Percentiles rank a stretch among this genome's conserved stretches.
phyloP scores from a whole-genome alignment of 2,797 vertebrate species.

The Passerculus sandwichensis region DNA sequence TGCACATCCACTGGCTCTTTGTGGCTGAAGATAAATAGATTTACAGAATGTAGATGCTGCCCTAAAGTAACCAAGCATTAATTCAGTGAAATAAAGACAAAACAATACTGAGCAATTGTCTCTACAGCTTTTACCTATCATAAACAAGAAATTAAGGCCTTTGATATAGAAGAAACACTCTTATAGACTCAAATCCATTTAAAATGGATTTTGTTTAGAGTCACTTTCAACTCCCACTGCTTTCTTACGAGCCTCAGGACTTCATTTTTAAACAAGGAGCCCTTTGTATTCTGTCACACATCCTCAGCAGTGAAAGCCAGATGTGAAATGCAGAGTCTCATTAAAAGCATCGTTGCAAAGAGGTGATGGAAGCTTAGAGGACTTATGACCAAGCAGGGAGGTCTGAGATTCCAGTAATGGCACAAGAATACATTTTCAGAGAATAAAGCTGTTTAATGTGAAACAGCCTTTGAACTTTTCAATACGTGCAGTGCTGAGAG shows the following conservation, averaged over 20 bases:
- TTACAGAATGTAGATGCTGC: neutral
- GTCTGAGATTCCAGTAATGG: constrained; percentile 54
- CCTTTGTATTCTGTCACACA: constrained; percentile 69
- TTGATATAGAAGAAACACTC: constrained; percentile 53
- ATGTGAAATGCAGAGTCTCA: constrained; percentile 67
- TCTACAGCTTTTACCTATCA: neutral
- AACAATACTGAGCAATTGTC: constrained; percentile 37
- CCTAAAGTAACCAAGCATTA: neutral
- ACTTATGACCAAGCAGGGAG: constrained; percentile 64
- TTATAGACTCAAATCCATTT: constrained; percentile 58
- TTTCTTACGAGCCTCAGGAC: constrained; percentile 63
- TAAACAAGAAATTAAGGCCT: constrained; percentile 59
- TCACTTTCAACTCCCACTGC: constrained; percentile 53
- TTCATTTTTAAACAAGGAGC: constrained; percentile 71
- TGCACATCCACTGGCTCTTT: neutral
- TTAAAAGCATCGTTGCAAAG: constrained; percentile 63
- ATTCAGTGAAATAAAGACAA: constrained; percentile 32
- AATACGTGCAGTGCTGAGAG: neutral
- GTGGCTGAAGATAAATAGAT: neutral
- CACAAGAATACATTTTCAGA: constrained; percentile 5
- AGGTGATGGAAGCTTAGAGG: constrained; percentile 70
- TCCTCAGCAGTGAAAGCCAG: constrained; percentile 69
- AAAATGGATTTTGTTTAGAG: constrained; percentile 74
- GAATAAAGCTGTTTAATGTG: neutral
- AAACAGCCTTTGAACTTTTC: neutral